Percentiles rank a stretch among this genome's conserved stretches.
Evolutionary conservation across 1,140 invertebrate genomes (phyloP).

Genomic region (Saccostrea echinata): DNA sequence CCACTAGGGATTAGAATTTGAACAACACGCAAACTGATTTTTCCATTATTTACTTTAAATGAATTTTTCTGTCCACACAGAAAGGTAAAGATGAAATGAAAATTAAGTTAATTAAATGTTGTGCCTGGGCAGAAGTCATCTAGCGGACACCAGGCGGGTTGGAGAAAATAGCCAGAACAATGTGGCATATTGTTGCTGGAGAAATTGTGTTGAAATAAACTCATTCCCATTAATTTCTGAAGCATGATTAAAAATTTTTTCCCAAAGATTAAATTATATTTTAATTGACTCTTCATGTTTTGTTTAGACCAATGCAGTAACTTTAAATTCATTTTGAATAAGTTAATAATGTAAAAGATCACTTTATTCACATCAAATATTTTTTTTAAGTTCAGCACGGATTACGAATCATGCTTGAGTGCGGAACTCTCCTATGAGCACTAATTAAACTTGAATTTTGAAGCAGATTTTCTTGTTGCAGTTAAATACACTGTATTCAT

Average conservation of each 20-base stretch:
- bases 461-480: conserved; percentile 5
- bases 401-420: not conserved
- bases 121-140: conserved; percentile 26
- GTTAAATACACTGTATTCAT: conserved; percentile 17
- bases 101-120: conserved; percentile 38
- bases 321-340: not conserved
- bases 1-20: not conserved
- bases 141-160: not conserved
- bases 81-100: conserved; percentile 35
- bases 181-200: not conserved
- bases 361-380: not conserved
- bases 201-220: conserved; percentile 14
- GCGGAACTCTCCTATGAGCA: not conserved
- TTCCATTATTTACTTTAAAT: conserved; percentile 26
- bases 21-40: conserved; percentile 26
- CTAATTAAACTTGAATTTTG: conserved; percentile 29
- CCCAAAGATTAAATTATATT: not conserved
- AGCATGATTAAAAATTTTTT: not conserved
- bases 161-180: conserved; percentile 3
- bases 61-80: conserved; percentile 11
- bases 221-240: not conserved
- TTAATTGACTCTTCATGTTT: not conserved
- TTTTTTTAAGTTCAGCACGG: not conserved
- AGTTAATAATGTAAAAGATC: not conserved
- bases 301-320: not conserved